A percentile compares a stretch with the other conserved stretches of the same genome.
phyloP scores from a whole-genome alignment of 2,797 vertebrate species.

The Sparus aurata region DNA sequence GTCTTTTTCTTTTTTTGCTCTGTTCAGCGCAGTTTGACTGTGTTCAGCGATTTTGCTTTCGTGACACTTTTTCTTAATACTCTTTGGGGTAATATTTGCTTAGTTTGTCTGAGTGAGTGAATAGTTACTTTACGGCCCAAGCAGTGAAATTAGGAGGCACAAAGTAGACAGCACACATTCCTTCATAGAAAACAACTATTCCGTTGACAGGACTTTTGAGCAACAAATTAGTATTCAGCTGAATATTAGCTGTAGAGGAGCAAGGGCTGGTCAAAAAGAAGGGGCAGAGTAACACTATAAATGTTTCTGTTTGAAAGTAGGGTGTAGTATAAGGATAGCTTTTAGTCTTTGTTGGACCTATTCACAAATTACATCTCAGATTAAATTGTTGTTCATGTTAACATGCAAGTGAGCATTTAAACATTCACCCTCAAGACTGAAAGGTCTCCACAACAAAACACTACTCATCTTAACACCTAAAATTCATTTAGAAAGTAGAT shows the following conservation, averaged over 20 bases:
- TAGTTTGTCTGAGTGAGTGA: constrained; percentile 23
- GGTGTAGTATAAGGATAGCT: background rate
- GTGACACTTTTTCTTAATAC: constrained; percentile 1
- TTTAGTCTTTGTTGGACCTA: background rate
- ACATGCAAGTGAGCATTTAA: constrained; percentile 18
- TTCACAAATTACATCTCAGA: background rate
- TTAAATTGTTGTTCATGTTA: constrained; percentile 19
- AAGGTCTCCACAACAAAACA: background rate
- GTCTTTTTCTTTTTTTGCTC: too few species aligned
- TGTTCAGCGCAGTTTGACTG: background rate
- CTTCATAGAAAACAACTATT: constrained; percentile 23
- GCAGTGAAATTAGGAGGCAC: constrained; percentile 33
- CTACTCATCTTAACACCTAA: background rate
- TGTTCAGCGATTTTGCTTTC: background rate
- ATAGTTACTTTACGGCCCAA: constrained; percentile 10
- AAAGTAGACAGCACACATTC: constrained; percentile 32
- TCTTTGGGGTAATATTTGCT: constrained; percentile 34
- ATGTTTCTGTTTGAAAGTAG: background rate
- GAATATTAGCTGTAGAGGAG: background rate
- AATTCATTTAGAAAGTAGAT: background rate
- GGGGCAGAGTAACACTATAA: background rate
- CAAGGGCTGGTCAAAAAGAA: background rate
- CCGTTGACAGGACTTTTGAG: constrained; percentile 4
- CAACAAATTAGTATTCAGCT: background rate
- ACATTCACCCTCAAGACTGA: background rate